These are phyloP conservation scores for Apus apus DNA, from an alignment of 2,113 vertebrate genomes.

Conservation along the genomic window DNA sequence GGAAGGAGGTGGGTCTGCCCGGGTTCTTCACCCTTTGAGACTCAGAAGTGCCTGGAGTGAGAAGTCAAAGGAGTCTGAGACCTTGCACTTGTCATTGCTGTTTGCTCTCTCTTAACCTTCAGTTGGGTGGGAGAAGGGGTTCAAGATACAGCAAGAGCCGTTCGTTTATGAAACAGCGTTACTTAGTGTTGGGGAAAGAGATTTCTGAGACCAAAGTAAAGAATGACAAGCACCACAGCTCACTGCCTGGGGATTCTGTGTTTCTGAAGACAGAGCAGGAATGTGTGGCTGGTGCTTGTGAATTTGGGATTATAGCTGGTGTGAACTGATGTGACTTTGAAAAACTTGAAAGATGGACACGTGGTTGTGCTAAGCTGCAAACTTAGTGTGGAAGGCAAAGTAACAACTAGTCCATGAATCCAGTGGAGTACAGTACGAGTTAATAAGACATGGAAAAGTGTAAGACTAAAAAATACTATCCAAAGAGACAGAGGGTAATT, in stretches of 20 bases:
- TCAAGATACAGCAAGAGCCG: background rate
- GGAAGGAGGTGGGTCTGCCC: background rate
- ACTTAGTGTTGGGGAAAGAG: background rate
- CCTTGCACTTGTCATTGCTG: background rate
- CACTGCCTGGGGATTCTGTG: background rate
- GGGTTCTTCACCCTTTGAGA: background rate
- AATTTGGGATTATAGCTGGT: background rate
- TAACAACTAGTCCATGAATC: background rate
- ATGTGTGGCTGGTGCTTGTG: background rate
- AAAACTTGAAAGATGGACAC: background rate
- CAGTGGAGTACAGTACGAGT: background rate
- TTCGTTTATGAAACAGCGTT: background rate
- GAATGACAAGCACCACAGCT: background rate
- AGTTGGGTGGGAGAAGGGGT: background rate
- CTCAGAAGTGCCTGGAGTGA: background rate
- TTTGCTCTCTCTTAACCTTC: fast-evolving
- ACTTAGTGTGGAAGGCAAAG: background rate
- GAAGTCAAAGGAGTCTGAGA: background rate
- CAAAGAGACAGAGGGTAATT: background rate
- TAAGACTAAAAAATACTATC: background rate
- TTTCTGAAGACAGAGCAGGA: background rate
- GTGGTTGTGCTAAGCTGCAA: background rate
- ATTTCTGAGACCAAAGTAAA: background rate
- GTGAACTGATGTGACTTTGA: background rate
- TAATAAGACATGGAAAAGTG: background rate